Conservation (phyloP, 2,113 vertebrate genomes). For the Vidua chalybeata region DNA sequence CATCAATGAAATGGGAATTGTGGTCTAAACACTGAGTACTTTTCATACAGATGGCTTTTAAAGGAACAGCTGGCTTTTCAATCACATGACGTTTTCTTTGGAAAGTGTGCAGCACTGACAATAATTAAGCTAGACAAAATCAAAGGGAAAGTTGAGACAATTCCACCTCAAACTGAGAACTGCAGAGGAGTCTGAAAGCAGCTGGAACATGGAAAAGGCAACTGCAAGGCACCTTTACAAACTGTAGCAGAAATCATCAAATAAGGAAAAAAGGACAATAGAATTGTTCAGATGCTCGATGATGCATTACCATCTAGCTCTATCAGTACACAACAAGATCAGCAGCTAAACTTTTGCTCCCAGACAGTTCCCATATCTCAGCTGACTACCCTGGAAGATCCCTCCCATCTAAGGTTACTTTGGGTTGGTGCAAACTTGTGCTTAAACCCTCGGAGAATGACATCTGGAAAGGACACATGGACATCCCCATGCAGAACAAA, state of each 20-base stretch:
- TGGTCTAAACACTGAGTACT: not conserved
- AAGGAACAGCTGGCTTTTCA: conserved; percentile 2
- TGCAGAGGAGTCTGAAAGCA: not conserved
- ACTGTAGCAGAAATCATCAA: not conserved
- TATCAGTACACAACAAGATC: not conserved
- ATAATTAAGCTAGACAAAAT: not conserved
- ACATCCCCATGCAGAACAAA: not conserved
- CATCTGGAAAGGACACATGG: not conserved
- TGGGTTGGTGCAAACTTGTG: not conserved
- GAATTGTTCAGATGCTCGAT: not conserved
- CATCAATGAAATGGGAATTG: not conserved
- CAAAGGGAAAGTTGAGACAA: not conserved
- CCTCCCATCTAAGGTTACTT: not conserved
- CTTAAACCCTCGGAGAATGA: not conserved
- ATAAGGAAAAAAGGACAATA: not conserved
- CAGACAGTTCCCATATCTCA: rapidly evolving
- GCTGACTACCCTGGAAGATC: not conserved
- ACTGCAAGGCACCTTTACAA: not conserved
- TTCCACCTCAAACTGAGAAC: not conserved
- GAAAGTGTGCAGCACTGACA: not conserved
- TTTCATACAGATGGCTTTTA: not conserved
- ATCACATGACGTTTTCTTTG: not conserved
- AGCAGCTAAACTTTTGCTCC: not conserved
- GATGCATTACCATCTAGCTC: not conserved
- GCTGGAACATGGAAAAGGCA: not conserved